These are phyloP conservation scores for Drosophila differens DNA, from an alignment of 2,888 invertebrate species.

Conservation along the genomic window DNA sequence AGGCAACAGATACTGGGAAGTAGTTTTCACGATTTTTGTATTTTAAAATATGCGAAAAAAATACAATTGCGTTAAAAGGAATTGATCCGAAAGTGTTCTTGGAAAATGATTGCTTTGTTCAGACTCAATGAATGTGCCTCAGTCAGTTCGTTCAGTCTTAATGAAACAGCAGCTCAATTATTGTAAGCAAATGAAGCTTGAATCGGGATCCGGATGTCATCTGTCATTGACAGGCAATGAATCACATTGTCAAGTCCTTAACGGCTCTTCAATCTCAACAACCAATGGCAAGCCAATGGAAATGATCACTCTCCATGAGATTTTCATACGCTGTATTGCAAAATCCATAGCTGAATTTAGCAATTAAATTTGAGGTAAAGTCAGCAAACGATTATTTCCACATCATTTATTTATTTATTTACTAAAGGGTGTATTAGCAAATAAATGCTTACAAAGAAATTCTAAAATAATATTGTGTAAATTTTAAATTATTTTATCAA, in stretches of 20 bases:
- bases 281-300: not conserved
- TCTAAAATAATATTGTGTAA: not conserved
- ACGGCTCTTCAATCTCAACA: conserved; percentile 2
- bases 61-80: conserved; percentile 34
- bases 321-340: not conserved
- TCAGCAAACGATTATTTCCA: not conserved
- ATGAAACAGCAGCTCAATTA: conserved; percentile 70
- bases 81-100: conserved; percentile 57
- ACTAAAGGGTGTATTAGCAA: not conserved
- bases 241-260: conserved; percentile 22
- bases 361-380: not conserved
- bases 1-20: conserved; percentile 36
- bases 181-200: conserved; percentile 64
- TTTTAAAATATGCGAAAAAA: conserved; percentile 23
- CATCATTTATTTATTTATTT: not conserved
- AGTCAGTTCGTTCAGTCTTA: conserved; percentile 32
- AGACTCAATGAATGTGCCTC: conserved; percentile 32
- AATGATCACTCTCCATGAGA: not conserved
- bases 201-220: conserved; percentile 26
- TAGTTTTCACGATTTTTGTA: conserved; percentile 11
- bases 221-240: conserved; percentile 26
- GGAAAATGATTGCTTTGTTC: conserved; percentile 53
- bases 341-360: not conserved
- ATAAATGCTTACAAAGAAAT: not conserved
- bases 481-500: not conserved